These are phyloP conservation scores for Acanthisitta chloris DNA, from an alignment of 2,113 vertebrate genomes.

Conservation along the genomic window DNA sequence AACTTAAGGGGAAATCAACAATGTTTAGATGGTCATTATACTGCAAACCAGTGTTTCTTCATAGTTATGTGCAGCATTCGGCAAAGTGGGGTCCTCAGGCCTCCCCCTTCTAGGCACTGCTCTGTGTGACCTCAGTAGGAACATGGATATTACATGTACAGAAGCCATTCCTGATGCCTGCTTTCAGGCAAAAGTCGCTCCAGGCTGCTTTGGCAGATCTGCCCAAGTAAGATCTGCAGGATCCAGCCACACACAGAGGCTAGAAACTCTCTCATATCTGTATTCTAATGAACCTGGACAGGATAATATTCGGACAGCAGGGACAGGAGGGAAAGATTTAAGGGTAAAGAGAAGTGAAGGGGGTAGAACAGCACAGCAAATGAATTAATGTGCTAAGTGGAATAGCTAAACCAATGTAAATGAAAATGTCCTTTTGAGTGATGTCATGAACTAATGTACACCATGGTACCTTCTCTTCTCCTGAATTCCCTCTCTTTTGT, in stretches of 20 bases:
- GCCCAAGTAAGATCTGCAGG: background rate
- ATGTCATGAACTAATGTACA: background rate
- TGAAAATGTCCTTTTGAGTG: background rate
- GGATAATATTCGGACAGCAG: background rate
- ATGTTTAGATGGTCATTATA: background rate
- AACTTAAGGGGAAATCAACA: background rate
- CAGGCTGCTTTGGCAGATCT: background rate
- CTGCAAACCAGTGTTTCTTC: background rate
- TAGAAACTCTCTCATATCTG: background rate
- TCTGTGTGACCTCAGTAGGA: background rate
- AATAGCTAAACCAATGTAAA: background rate
- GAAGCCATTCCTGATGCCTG: background rate
- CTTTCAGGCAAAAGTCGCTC: background rate
- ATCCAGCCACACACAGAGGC: background rate
- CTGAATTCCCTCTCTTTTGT: background rate
- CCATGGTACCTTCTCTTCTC: background rate
- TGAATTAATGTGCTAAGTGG: background rate
- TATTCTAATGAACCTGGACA: background rate
- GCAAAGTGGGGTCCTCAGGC: background rate
- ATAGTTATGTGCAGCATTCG: background rate
- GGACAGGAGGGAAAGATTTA: background rate
- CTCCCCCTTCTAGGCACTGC: background rate
- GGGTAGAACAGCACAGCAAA: background rate
- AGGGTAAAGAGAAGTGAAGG: background rate
- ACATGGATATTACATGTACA: background rate